phyloP scores from a whole-genome alignment of 2,113 vertebrate species.

The Calonectris borealis region DNA sequence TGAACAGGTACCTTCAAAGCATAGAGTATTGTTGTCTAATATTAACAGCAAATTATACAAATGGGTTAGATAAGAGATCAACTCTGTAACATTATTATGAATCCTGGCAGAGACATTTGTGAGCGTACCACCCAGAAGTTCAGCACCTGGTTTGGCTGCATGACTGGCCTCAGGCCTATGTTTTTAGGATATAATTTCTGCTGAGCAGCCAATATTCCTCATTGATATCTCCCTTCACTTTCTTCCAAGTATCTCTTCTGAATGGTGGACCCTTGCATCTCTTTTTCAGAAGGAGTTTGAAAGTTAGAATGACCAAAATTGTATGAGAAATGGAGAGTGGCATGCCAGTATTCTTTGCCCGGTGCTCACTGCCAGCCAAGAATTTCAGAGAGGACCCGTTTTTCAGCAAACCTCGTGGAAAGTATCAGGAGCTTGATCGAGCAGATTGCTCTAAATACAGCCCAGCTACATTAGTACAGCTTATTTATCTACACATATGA shows the following conservation, averaged over 20 bases:
- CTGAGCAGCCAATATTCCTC: not conserved
- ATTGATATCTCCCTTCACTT: not conserved
- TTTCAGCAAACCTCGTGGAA: not conserved
- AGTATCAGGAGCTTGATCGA: not conserved
- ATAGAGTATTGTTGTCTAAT: not conserved
- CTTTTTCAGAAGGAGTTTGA: not conserved
- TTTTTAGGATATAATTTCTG: not conserved
- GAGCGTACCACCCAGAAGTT: not conserved
- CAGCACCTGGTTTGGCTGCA: not conserved
- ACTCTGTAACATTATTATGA: not conserved
- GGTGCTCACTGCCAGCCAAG: not conserved
- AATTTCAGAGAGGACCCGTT: not conserved
- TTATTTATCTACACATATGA: not conserved
- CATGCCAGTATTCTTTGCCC: too few species aligned
- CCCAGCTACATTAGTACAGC: not conserved
- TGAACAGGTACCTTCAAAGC: not conserved
- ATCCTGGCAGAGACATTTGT: not conserved
- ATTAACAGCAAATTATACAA: not conserved
- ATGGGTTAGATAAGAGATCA: not conserved
- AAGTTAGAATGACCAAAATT: not conserved
- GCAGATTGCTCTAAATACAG: not conserved
- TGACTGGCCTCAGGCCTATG: not conserved
- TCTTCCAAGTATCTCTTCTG: not conserved
- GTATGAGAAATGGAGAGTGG: not conserved
- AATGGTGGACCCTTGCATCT: not conserved